These are phyloP conservation scores for Corvus cornix DNA, from an alignment of 2,113 vertebrate species.

Conservation along the genomic window DNA sequence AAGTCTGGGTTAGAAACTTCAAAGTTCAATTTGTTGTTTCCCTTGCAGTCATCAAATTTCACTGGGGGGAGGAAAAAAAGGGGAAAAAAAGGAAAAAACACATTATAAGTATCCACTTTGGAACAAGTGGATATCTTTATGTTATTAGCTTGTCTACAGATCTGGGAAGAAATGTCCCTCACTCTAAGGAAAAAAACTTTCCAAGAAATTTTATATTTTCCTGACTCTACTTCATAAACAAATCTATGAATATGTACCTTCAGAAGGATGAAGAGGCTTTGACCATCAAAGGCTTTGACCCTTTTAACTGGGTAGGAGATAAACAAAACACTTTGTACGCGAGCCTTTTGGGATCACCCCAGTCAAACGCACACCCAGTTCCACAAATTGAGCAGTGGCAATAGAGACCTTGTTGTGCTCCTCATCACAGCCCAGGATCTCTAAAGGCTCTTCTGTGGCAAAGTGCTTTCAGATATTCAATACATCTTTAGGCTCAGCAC, in stretches of 20 bases:
- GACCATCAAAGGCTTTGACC: not conserved
- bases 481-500: not conserved
- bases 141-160: not conserved
- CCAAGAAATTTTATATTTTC: not conserved
- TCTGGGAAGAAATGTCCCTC: not conserved
- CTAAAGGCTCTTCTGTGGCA: not conserved
- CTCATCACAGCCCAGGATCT: not conserved
- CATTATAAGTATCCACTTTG: not conserved
- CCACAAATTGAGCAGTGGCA: not conserved
- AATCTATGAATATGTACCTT: not conserved
- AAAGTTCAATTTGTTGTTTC: slow-evolving; percentile 83
- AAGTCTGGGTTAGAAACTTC: slow-evolving; percentile 89
- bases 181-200: not conserved
- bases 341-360: not conserved
- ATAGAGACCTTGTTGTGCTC: not conserved
- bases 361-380: not conserved
- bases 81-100: too few relatives aligned
- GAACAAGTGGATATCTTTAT: not conserved
- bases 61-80: slow-evolving; percentile 65
- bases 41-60: slow-evolving; percentile 90
- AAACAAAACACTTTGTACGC: not conserved
- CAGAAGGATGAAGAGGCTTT: not conserved
- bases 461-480: not conserved
- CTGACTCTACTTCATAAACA: not conserved
- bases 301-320: not conserved